Evolutionary conservation across 64 coral and sea anemone genomes (phyloP), one percentile per base, ranked within the genome.

Genomic region (Orbicella faveolata): DNA sequence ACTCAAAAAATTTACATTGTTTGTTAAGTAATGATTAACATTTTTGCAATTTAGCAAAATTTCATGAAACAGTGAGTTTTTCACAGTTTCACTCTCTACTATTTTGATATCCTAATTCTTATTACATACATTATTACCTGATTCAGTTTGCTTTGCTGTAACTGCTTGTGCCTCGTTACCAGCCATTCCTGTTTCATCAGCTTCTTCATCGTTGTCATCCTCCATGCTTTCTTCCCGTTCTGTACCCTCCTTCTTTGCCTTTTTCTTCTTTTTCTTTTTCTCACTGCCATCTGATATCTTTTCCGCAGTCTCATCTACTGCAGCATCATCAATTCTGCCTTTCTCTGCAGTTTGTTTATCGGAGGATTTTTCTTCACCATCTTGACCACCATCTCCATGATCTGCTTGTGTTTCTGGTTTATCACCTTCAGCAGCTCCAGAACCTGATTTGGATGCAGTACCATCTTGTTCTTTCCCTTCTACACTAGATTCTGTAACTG

Each of bases 191-290:
- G 78, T 77, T 83, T 92, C 85, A 9, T 61, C 64, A 73, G 52
- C 80, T 17, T 35, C 6, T 62, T 88, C 65, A 52, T 61, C 76
- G 63, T 57, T n/a, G 7, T 69, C 69, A 53, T 92, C 79, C 17
- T 95, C 61, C 15, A 52, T 30, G 3, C 73, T 80, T 15, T 79
- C 87, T 76, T 55, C 34, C 72, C 70, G 73, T 61, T 90, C 87
- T 17, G 54, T 20, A 63, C 81, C 75, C n/a, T 96, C 78, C 18
- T 55, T 70, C 33, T 83, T 86, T 36, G 41, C 88, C 39, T 85
- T 90, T 52, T 90, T 87, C 25, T 74, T 69, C 77, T 72, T 79
- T 20, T 89, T 82, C 66, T 88, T 85, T 74, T 90, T 76, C 84
- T 84, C 35, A 79, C 83, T 90, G 8, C 36, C 75, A n/a, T 69